Percentiles rank a stretch among this genome's conserved stretches.
phyloP scores from a whole-genome alignment of 2,113 vertebrate species.

The Dromaius novaehollandiae region DNA sequence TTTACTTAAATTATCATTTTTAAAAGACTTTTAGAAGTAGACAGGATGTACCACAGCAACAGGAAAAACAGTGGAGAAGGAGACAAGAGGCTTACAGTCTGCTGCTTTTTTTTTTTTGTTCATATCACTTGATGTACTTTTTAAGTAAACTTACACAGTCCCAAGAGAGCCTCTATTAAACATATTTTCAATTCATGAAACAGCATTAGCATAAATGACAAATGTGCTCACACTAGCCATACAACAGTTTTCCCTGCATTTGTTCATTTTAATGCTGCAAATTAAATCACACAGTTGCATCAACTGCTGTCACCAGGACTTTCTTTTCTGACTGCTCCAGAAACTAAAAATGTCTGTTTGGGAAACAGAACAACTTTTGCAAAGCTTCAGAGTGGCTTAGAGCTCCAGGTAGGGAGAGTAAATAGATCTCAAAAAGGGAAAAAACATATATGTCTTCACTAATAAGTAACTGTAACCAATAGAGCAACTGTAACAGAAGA shows the following conservation, averaged over 20 bases:
- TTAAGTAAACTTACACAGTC: neutral
- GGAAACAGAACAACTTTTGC: neutral
- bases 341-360: neutral
- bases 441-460: neutral
- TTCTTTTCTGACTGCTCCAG: neutral
- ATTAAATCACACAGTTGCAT: neutral
- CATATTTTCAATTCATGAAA: neutral
- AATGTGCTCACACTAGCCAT: neutral
- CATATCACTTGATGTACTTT: neutral
- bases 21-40: neutral
- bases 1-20: neutral
- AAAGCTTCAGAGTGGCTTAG: neutral
- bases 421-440: neutral
- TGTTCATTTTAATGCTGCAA: constrained; percentile 21
- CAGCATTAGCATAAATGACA: neutral
- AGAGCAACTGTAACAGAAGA: neutral
- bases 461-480: neutral
- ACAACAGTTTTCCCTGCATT: neutral
- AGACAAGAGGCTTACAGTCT: neutral
- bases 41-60: neutral
- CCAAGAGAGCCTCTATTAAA: neutral
- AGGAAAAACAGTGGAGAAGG: neutral
- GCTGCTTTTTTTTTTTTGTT: neutral
- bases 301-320: constrained; percentile 20
- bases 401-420: neutral